Evolutionary conservation across 2,888 invertebrate genomes (phyloP).

Genomic region (Tholera decimalis): DNA sequence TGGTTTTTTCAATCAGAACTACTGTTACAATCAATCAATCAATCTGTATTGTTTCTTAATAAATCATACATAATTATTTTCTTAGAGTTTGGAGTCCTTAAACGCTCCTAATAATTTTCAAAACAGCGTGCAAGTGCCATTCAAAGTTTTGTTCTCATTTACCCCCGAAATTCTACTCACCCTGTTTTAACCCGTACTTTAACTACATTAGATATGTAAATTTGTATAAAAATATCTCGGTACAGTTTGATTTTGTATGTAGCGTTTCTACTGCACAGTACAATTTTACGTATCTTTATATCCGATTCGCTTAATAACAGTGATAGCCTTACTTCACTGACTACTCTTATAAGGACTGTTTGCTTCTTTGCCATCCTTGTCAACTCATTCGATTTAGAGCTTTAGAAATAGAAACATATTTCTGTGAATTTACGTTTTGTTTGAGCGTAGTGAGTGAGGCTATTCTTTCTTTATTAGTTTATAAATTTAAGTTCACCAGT

Average conservation of each 20-base stretch:
- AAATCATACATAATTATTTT: too few relatives aligned
- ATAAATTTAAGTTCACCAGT: slow-evolving; percentile 82
- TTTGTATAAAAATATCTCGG: slow-evolving; percentile 67
- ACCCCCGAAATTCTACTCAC: neutral
- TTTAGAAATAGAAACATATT: too few relatives aligned
- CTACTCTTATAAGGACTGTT: slow-evolving; percentile 25
- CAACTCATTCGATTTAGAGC: too few relatives aligned
- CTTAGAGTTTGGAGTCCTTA: neutral
- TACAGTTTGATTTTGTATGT: slow-evolving; percentile 65
- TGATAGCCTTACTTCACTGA: slow-evolving; percentile 53
- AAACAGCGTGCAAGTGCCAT: neutral
- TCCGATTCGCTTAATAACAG: slow-evolving; percentile 47
- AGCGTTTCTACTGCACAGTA: slow-evolving; percentile 59
- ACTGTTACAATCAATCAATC: too few relatives aligned
- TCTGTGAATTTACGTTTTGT: slow-evolving; percentile 35
- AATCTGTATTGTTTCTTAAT: too few relatives aligned
- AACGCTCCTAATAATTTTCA: neutral
- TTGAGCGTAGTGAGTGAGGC: slow-evolving; percentile 54
- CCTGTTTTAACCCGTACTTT: neutral
- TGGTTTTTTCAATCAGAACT: too few relatives aligned
- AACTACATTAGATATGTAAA: slow-evolving; percentile 58
- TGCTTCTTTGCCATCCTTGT: slow-evolving; percentile 34
- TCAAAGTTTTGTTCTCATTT: neutral
- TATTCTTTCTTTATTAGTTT: slow-evolving; percentile 64
- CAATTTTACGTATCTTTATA: slow-evolving; percentile 50